Evolutionary conservation across 2,113 vertebrate species (phyloP), one percentile per base, ranked within the genome.

Genomic region (Paratilapia polleni): DNA sequence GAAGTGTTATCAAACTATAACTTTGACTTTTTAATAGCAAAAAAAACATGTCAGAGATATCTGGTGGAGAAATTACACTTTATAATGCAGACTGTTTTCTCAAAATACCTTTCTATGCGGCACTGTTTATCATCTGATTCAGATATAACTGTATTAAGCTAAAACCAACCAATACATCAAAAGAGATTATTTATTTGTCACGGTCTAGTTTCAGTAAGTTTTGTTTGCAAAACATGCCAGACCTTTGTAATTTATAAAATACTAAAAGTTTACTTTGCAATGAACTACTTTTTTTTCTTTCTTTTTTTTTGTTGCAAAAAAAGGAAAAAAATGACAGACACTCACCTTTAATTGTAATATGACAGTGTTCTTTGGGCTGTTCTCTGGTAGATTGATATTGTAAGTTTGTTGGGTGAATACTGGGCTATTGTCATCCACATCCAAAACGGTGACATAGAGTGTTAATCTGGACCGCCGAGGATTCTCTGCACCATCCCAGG

Each of bases 341-440:
- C 85, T 84, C 59, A 99, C 98, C 95, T 97, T 96, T 88, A 99
- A 81, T 74, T 94, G 94, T 63, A 99, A 93, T 58, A 99, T 96
- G 47, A 96, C 90, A 0, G 96, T 97, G 20, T 97, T 96, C 17
- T 95, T 92, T 0, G 96, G 96, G 56, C 96, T 96, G 75, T 99
- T 99, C 93, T 99, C 98, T 2, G 98, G 97, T 10, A 99, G 95
- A 0, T 82, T 87, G 2, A 97, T 95, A 0, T 94, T 82, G 79
- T 99, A 99, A 4, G 96, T 96, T 31, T 96, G 58, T 14, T 98
- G 98, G 36, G 95, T 96, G 80, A 99, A 99, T 20, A 97, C 91
- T 0, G 98, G 98, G 78, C 97, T 99, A 86, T 99, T 99, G 93
- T 99, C 98, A 19, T 99, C 97, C 1, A 99, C 96, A 12, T 99